phyloP scores from a whole-genome alignment of 1,140 invertebrate genomes.

The Coboldia fuscipes region DNA sequence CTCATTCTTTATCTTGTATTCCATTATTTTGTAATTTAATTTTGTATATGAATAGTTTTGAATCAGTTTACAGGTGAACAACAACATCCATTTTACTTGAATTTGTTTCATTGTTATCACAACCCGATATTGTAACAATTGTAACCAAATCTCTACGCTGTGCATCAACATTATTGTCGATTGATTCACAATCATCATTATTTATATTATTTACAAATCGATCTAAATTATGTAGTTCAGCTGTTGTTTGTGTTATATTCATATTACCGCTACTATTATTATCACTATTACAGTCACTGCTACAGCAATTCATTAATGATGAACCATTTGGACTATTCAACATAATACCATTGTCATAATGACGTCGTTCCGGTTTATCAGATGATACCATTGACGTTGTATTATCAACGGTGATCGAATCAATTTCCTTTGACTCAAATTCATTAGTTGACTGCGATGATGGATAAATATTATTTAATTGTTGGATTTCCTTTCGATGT shows the following conservation, averaged over 20 bases:
- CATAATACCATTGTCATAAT: not conserved
- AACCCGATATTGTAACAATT: constrained; percentile 16
- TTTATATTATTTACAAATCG: not conserved
- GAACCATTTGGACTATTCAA: not conserved
- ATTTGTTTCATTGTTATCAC: constrained; percentile 6
- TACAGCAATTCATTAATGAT: not conserved
- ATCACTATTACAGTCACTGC: not conserved
- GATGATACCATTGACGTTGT: too few species aligned
- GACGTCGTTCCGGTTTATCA: too few species aligned
- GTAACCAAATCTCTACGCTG: constrained; percentile 15
- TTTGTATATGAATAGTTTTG: too few species aligned
- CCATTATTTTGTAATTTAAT: too few species aligned
- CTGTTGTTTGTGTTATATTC: not conserved
- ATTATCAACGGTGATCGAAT: too few species aligned
- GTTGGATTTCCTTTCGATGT: too few species aligned
- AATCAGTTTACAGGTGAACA: constrained; percentile 14
- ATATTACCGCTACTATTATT: not conserved
- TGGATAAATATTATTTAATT: too few species aligned
- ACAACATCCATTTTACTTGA: constrained; percentile 15
- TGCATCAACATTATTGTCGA: not conserved
- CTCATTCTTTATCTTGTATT: too few species aligned
- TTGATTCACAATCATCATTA: not conserved
- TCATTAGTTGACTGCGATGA: too few species aligned
- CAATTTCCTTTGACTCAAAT: too few species aligned
- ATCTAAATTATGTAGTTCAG: not conserved